Evolutionary conservation across 2,888 invertebrate species (phyloP).

Genomic region (Oxyteleia sp.): DNA sequence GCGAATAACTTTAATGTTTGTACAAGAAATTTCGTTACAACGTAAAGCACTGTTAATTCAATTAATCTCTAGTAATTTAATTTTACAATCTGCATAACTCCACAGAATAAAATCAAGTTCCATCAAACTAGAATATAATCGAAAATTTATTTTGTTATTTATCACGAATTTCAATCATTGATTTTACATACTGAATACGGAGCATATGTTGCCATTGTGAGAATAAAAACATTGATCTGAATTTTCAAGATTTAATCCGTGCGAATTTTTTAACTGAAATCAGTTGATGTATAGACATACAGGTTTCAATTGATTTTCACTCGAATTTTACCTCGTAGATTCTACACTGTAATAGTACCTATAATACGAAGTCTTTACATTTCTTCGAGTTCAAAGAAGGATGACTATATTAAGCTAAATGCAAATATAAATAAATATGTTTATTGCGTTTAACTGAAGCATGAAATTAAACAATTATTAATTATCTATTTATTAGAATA

Average conservation of each 20-base stretch:
- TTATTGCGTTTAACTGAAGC: neutral
- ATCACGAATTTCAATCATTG: no score
- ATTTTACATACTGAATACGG: no score
- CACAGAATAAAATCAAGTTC: neutral
- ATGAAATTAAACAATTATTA: neutral
- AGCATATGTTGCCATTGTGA: no score
- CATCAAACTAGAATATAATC: no score
- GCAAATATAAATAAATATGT: no score
- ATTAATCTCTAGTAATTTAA: no score
- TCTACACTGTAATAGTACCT: conserved; percentile 35
- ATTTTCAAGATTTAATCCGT: conserved; percentile 21
- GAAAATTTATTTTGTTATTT: no score
- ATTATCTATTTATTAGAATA: neutral
- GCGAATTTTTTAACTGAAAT: conserved; percentile 20
- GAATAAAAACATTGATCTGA: conserved; percentile 25
- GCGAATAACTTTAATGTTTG: no score
- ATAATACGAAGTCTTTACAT: conserved; percentile 39
- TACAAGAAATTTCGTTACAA: no score
- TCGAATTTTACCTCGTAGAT: conserved; percentile 48
- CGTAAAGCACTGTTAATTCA: no score
- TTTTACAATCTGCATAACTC: no score
- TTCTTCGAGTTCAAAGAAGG: conserved; percentile 31
- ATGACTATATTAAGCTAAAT: conserved; percentile 15
- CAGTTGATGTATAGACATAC: conserved; percentile 17
- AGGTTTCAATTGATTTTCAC: conserved; percentile 47